phyloP scores from a whole-genome alignment of 2,888 invertebrate species.

The Cacoxenus indagator region DNA sequence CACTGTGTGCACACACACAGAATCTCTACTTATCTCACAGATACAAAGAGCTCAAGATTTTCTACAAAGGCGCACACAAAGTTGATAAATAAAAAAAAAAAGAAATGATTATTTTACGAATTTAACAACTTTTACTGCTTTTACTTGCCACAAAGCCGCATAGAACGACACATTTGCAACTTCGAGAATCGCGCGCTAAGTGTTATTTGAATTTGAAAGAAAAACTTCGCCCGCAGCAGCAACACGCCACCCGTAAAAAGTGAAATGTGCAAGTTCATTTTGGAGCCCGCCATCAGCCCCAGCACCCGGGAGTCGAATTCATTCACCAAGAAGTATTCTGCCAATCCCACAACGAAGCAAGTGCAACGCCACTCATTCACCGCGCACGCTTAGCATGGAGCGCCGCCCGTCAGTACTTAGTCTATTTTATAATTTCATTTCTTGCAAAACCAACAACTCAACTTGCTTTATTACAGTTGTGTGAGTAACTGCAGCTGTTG shows the following conservation, averaged over 20 bases:
- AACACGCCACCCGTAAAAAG: neutral
- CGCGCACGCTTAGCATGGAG: neutral
- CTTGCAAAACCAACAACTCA: neutral
- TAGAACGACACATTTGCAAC: neutral
- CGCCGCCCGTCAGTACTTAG: neutral
- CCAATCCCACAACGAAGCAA: neutral
- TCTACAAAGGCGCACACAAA: slow-evolving; percentile 10
- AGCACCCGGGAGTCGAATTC: no score
- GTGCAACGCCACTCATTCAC: neutral
- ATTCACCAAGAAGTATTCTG: no score
- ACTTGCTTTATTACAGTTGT: neutral
- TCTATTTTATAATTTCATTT: slow-evolving; percentile 10
- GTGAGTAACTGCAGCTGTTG: neutral
- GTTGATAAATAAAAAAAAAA: neutral
- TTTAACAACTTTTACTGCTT: slow-evolving; percentile 5
- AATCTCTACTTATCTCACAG: neutral
- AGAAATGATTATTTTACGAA: neutral
- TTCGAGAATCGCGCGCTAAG: neutral
- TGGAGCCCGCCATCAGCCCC: neutral
- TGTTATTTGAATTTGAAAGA: neutral
- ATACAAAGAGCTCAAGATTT: slow-evolving; percentile 15
- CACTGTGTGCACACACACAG: slow-evolving; percentile 27
- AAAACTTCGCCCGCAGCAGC: slow-evolving; percentile 1
- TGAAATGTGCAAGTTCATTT: slow-evolving; percentile 12
- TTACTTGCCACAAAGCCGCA: neutral